A percentile compares a stretch with the other conserved stretches of the same genome.
phyloP scores from a whole-genome alignment of 2,888 invertebrate genomes.

The Eupeodes luniger region DNA sequence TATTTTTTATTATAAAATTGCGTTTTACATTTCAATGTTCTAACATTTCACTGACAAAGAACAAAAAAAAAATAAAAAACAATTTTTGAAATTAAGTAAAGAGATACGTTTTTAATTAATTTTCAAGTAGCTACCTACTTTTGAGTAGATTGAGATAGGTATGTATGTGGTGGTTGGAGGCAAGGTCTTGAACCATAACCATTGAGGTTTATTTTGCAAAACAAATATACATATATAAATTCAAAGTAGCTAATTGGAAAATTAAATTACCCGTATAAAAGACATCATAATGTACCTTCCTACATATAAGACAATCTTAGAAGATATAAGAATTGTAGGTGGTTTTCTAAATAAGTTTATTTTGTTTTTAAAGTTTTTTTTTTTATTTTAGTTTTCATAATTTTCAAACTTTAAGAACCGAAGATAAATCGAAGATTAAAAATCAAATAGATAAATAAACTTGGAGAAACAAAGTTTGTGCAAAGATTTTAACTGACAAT shows the following conservation, averaged over 20 bases:
- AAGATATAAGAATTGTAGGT: not conserved
- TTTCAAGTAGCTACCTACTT: slow-evolving; percentile 26
- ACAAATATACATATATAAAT: not conserved
- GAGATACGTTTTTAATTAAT: slow-evolving; percentile 55
- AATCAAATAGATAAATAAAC: not conserved
- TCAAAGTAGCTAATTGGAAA: slow-evolving; percentile 22
- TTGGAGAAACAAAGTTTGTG: not conserved
- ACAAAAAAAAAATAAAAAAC: not conserved
- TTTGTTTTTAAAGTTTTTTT: not conserved
- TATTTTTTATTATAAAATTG: slow-evolving; percentile 5
- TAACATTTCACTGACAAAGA: slow-evolving; percentile 42
- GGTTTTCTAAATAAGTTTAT: not conserved
- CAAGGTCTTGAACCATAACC: not conserved
- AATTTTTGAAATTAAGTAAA: slow-evolving; percentile 10
- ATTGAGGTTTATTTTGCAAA: slow-evolving; percentile 1
- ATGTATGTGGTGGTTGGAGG: too few species aligned
- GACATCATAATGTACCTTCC: not conserved
- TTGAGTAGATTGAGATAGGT: not conserved
- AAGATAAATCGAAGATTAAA: not conserved
- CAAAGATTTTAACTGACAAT: not conserved
- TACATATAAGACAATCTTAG: not conserved
- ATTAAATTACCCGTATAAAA: slow-evolving; percentile 21
- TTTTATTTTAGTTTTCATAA: not conserved
- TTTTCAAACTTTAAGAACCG: not conserved
- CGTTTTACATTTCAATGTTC: slow-evolving; percentile 30